Evolutionary conservation across 2,888 invertebrate genomes (phyloP).

Genomic region (Drosophila hawaiiensis): DNA sequence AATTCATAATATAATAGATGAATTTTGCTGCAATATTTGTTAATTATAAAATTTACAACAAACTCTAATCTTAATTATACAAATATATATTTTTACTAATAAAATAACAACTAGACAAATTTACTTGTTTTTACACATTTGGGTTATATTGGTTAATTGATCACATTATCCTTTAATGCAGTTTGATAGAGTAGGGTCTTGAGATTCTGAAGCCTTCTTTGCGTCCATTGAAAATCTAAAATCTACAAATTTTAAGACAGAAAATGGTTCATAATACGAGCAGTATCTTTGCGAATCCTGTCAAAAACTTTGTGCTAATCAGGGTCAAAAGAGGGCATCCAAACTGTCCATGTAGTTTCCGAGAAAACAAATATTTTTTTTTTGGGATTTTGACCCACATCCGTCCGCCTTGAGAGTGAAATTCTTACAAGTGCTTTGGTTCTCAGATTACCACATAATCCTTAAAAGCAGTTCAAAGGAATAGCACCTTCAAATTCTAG

Average conservation of each 20-base stretch:
- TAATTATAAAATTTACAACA: constrained; percentile 67
- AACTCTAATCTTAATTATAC: constrained; percentile 57
- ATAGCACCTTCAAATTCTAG: not conserved
- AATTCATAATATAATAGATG: constrained; percentile 73
- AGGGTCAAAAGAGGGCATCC: not conserved
- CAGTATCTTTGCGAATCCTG: not conserved
- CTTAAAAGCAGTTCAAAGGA: not conserved
- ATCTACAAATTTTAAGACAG: not conserved
- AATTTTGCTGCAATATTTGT: constrained; percentile 81
- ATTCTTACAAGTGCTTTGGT: not conserved
- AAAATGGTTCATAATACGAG: not conserved
- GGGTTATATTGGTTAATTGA: not conserved
- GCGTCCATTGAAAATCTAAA: not conserved
- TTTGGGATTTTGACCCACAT: not conserved
- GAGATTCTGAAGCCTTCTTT: no score
- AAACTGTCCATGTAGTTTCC: not conserved
- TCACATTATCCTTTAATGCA: not conserved
- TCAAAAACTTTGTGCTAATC: not conserved
- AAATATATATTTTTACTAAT: constrained; percentile 74
- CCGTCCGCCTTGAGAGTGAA: no score
- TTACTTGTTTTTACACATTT: not conserved
- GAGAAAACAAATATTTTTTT: not conserved
- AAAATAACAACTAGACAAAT: constrained; percentile 34
- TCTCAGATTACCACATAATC: not conserved
- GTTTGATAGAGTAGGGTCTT: not conserved